These are phyloP conservation scores for Alentia gelatinosa DNA, from an alignment of 2,888 invertebrate genomes.

Conservation along the genomic window DNA sequence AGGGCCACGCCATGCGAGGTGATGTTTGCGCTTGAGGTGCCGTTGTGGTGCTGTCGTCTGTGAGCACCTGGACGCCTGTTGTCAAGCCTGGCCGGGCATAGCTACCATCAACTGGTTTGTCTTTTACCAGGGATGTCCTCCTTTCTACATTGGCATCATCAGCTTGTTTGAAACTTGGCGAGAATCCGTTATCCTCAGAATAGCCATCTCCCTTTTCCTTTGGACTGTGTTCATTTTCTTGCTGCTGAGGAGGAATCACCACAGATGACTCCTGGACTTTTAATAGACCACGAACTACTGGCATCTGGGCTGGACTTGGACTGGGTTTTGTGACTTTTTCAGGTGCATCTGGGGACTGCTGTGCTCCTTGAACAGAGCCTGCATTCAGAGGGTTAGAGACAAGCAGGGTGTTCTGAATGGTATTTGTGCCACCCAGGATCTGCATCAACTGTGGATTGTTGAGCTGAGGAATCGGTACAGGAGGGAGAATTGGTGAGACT, in stretches of 20 bases:
- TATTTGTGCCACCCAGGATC: background rate
- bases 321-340: background rate
- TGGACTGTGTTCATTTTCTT: background rate
- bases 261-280: background rate
- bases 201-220: too few relatives aligned
- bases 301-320: background rate
- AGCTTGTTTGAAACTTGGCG: background rate
- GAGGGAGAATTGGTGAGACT: background rate
- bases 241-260: background rate
- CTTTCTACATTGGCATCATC: background rate
- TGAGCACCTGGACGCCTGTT: background rate
- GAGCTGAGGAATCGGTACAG: background rate
- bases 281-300: background rate
- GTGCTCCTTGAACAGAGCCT: background rate
- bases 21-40: background rate
- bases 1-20: background rate
- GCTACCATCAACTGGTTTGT: background rate
- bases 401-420: background rate
- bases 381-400: conserved; percentile 17
- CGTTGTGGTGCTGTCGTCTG: background rate
- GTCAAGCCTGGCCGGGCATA: background rate
- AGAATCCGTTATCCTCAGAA: background rate
- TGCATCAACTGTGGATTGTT: conserved; percentile 17
- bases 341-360: background rate
- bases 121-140: background rate